Percentiles rank a stretch among this genome's conserved stretches.
Conservation (phyloP, 92 coral and sea anemone species). For the Epizoanthus illoricatus region DNA sequence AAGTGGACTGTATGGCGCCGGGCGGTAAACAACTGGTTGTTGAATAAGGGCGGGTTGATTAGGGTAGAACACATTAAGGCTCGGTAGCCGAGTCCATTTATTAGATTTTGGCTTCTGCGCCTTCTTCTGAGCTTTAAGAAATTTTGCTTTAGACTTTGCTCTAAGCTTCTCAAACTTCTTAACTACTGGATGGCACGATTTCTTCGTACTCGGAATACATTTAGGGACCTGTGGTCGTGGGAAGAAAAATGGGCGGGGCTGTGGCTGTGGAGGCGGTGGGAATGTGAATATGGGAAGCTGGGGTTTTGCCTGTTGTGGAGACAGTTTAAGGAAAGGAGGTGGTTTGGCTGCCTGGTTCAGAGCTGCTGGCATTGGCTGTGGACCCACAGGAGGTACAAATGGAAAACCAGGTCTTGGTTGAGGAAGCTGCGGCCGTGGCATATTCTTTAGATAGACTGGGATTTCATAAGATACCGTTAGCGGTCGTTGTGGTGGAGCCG, state of each 20-base stretch:
- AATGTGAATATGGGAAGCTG: conserved; percentile 11
- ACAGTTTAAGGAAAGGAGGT: conserved; percentile 38
- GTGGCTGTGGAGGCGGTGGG: neutral
- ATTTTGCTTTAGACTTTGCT: conserved; percentile 26
- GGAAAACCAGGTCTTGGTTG: conserved; percentile 9
- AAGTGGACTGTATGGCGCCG: neutral
- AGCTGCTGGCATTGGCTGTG: neutral
- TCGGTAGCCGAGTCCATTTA: neutral
- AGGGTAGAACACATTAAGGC: conserved; percentile 21
- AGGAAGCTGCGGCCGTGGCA: neutral
- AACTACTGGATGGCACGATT: conserved; percentile 37
- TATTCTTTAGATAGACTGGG: neutral
- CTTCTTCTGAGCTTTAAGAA: conserved; percentile 16
- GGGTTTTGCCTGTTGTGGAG: conserved; percentile 6
- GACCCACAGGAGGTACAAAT: conserved; percentile 1
- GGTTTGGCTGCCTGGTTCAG: conserved; percentile 11
- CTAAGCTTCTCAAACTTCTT: conserved; percentile 30
- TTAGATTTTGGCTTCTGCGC: neutral
- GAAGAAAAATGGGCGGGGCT: conserved; percentile 25
- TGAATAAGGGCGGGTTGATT: conserved; percentile 25
- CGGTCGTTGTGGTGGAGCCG: neutral
- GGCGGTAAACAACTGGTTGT: conserved; percentile 28
- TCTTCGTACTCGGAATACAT: conserved; percentile 33
- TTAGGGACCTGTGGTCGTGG: conserved; percentile 32
- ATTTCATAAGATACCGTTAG: neutral